These are phyloP conservation scores for Ommatoiulus sabulosus DNA, from an alignment of 2,888 invertebrate species.

Conservation along the genomic window DNA sequence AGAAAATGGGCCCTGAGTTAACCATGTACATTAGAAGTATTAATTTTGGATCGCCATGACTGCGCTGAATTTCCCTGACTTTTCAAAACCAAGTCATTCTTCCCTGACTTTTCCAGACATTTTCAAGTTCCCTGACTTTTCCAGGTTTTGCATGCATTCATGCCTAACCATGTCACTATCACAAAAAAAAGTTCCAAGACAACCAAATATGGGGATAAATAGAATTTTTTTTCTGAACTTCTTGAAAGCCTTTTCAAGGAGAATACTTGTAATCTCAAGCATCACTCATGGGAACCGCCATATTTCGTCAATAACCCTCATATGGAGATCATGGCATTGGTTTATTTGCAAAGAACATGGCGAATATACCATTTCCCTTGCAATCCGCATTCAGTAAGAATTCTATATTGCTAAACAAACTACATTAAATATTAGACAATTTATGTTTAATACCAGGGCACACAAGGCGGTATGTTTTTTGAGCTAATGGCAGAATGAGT, in stretches of 20 bases:
- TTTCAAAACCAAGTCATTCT: too few species aligned
- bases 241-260: conserved; percentile 3
- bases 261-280: neutral
- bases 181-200: too few species aligned
- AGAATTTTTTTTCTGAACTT: neutral
- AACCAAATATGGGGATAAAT: too few species aligned
- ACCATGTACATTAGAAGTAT: too few species aligned
- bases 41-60: too few species aligned
- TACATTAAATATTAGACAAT: neutral
- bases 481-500: conserved; percentile 9
- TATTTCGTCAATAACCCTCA: neutral
- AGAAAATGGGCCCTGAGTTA: too few species aligned
- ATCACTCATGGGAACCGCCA: neutral
- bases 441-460: conserved; percentile 19
- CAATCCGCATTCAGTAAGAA: neutral
- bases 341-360: neutral
- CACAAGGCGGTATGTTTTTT: neutral
- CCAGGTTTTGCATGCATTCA: too few species aligned
- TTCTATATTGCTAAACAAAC: conserved; percentile 14
- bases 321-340: neutral
- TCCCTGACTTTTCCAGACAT: too few species aligned
- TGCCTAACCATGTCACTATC: too few species aligned
- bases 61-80: too few species aligned
- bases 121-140: too few species aligned
- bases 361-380: neutral